Conservation (phyloP, 2,113 vertebrate species). For the Theristicus caerulescens region DNA sequence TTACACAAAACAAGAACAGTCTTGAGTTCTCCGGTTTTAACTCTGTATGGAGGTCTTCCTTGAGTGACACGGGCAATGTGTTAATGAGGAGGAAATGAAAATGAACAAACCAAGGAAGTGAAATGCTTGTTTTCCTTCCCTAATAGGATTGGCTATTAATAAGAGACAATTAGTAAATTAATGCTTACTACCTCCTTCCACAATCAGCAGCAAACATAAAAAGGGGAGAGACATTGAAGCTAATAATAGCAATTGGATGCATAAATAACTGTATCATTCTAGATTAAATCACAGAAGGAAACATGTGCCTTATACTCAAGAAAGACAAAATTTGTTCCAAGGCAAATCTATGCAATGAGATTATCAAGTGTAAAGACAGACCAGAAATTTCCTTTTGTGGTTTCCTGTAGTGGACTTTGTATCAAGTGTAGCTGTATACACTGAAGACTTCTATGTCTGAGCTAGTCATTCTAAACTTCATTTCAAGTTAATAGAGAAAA, state of each 20-base stretch:
- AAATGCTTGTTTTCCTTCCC: conserved; percentile 26
- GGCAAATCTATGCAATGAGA: neutral
- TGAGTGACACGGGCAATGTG: neutral
- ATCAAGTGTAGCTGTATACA: neutral
- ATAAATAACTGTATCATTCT: neutral
- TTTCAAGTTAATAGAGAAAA: neutral
- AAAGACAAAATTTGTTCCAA: neutral
- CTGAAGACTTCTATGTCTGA: neutral
- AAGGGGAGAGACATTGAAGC: neutral
- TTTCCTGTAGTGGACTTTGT: neutral
- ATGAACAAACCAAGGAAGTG: neutral
- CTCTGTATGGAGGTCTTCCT: neutral
- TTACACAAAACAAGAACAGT: neutral
- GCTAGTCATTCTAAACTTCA: neutral
- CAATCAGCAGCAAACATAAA: conserved; percentile 45
- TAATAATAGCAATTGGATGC: conserved; percentile 27
- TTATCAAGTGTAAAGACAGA: neutral
- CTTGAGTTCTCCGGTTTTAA: neutral
- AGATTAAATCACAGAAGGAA: neutral
- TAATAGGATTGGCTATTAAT: conserved; percentile 32
- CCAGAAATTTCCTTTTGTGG: neutral
- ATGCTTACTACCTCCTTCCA: conserved; percentile 27
- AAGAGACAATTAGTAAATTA: conserved; percentile 54
- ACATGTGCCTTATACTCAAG: neutral
- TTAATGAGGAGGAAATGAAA: conserved; percentile 49